phyloP scores from a whole-genome alignment of 2,888 invertebrate species.

The Eudemis profundana region DNA sequence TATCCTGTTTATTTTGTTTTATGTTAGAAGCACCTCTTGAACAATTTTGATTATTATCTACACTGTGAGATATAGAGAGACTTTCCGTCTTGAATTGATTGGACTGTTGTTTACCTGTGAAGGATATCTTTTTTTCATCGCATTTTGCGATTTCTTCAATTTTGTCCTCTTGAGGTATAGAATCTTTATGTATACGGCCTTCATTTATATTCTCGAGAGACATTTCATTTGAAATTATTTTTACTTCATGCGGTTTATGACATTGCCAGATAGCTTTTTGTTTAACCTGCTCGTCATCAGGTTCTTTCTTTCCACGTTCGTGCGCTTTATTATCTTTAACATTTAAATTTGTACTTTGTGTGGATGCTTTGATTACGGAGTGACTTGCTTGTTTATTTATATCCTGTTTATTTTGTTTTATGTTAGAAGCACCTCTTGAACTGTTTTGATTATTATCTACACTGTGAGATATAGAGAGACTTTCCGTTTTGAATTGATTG shows the following conservation, averaged over 20 bases:
- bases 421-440: not conserved
- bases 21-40: not conserved
- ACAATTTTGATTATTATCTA: not conserved
- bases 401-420: not conserved
- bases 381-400: slow-evolving; percentile 3
- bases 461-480: not conserved
- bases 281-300: not conserved
- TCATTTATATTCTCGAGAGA: not conserved
- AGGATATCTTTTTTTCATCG: not conserved
- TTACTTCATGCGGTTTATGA: not conserved
- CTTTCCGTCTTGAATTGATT: not conserved
- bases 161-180: slow-evolving; percentile 41
- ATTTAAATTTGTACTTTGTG: not conserved
- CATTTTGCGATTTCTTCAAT: slow-evolving; percentile 57
- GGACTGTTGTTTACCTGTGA: too few species aligned
- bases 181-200: not conserved
- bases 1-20: not conserved
- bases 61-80: not conserved
- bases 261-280: not conserved
- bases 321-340: not conserved
- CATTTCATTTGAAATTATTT: not conserved
- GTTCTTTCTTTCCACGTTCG: not conserved
- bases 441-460: not conserved
- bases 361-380: not conserved
- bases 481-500: not conserved